Evolutionary conservation across 23 tunicate species (phyloP).

Genomic region (Halocynthia roretzi): DNA sequence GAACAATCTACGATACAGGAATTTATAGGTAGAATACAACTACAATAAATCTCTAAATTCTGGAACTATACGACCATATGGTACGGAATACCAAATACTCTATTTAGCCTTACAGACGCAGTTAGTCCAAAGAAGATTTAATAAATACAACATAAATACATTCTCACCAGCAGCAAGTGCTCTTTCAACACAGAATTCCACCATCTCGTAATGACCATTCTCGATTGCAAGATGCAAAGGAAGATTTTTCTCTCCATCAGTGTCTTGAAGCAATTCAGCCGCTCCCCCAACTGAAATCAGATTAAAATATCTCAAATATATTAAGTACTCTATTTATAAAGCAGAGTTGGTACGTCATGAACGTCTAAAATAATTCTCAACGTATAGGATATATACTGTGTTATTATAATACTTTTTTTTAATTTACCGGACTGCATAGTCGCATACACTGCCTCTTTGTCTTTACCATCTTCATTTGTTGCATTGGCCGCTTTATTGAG

Average conservation of each 20-base stretch:
- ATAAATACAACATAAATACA: background rate
- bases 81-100: no score
- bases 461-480: constrained; percentile 24
- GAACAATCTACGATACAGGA: background rate
- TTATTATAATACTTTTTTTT: background rate
- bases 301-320: no score
- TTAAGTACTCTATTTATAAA: no score
- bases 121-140: no score
- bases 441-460: constrained; percentile 13
- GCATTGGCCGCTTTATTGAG: constrained; percentile 7
- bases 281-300: constrained; percentile 24
- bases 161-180: constrained; percentile 48
- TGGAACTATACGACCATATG: no score
- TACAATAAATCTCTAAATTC: background rate
- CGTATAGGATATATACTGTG: no score
- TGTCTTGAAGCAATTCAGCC: constrained; percentile 72
- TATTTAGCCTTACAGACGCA: no score
- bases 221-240: constrained; percentile 86
- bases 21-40: background rate
- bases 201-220: constrained; percentile 73
- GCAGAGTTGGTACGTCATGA: no score
- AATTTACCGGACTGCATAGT: background rate
- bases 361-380: no score
- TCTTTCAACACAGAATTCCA: constrained; percentile 63
- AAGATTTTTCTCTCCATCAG: constrained; percentile 85